Base-by-base conservation (phyloP, 2,888 invertebrate genomes). In the Drosophila flavopinicola region DNA sequence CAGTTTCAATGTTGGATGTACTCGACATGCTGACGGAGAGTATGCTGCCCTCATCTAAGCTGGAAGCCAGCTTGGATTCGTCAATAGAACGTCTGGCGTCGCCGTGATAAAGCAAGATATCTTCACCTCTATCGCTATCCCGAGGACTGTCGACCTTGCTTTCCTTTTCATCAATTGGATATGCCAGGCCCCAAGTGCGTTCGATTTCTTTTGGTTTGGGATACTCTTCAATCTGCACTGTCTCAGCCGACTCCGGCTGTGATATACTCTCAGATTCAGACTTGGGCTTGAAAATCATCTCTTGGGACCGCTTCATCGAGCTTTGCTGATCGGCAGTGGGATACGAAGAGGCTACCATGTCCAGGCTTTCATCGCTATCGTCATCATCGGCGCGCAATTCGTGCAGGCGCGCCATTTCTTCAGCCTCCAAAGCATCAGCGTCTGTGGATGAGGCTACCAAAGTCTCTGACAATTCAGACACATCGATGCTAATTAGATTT, bases 401-500 rank as follows among this genome's bases (percentile, higher is more conserved):
- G 10, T 93, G 93, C 9, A 92, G 93, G 47, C 93, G 92, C 29
- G 92, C 92, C 75, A 93, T 91, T 88, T 93, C 93, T 10, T 92
- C 91, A 1, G 83, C 79, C 51, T 90, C 90, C 13, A 79, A 66
- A 7, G 95, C 91, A 89, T 91, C 91, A 2, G 83, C 75, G 41
- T 97, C 97, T 87, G 95, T 94, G 6, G 96, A 95, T 1, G 98
- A 98, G 10, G 98, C 97, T 7, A 99, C 95, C 6, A 99, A 91
- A 1, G 98, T 99, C 92, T 98, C 98, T 0, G 98, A 98, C 23
- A 95, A 93, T 90, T 98, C 98, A 27, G 98, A 98, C 30, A 97
- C 94, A 91, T 97, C 97, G 68, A 97, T 94, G 87, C 97, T 97
- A 0, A 95, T 97, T 57, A 97, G 92, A 90, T 97, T 95, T 13